A percentile compares a stretch with the other conserved stretches of the same genome.
phyloP scores from a whole-genome alignment of 1,140 invertebrate genomes.

The Solen grandis region DNA sequence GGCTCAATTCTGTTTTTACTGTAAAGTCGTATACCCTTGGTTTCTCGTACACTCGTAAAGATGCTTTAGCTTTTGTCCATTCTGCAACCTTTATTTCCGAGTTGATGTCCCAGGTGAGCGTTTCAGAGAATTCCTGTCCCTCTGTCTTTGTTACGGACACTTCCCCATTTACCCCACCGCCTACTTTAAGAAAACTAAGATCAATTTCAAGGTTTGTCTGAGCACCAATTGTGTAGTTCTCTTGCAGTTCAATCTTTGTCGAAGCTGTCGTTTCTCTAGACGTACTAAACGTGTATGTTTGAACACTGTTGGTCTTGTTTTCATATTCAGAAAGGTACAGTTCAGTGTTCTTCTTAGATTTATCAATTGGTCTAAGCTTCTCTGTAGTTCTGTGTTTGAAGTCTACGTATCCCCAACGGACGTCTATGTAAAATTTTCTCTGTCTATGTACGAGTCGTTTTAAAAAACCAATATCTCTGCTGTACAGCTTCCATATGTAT shows the following conservation, averaged over 20 bases:
- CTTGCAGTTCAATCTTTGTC: conserved; percentile 46
- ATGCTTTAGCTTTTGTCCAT: conserved; percentile 37
- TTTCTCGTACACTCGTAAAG: conserved; percentile 31
- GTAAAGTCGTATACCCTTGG: conserved; percentile 19
- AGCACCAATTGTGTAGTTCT: conserved; percentile 52
- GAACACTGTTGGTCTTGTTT: conserved; percentile 24
- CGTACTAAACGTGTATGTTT: conserved; percentile 43
- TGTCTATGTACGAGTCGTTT: conserved; percentile 3
- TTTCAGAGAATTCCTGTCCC: conserved; percentile 30
- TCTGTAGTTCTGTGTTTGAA: conserved; percentile 38
- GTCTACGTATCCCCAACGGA: conserved; percentile 52
- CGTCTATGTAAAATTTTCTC: conserved; percentile 35
- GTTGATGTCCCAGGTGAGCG: conserved; percentile 45
- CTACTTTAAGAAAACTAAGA: conserved; percentile 34
- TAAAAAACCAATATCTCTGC: not conserved
- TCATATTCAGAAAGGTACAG: conserved; percentile 50
- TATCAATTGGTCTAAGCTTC: not conserved
- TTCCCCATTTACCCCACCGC: conserved; percentile 11
- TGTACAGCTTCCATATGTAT: conserved; percentile 24
- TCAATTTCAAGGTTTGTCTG: conserved; percentile 42
- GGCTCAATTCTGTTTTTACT: conserved; percentile 32
- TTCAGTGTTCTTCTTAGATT: conserved; percentile 3
- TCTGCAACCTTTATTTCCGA: conserved; percentile 33
- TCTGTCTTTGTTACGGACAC: conserved; percentile 48
- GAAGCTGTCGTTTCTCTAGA: conserved; percentile 27